Conservation (phyloP, 2,797 vertebrate genomes). For the Coendou prehensilis region DNA sequence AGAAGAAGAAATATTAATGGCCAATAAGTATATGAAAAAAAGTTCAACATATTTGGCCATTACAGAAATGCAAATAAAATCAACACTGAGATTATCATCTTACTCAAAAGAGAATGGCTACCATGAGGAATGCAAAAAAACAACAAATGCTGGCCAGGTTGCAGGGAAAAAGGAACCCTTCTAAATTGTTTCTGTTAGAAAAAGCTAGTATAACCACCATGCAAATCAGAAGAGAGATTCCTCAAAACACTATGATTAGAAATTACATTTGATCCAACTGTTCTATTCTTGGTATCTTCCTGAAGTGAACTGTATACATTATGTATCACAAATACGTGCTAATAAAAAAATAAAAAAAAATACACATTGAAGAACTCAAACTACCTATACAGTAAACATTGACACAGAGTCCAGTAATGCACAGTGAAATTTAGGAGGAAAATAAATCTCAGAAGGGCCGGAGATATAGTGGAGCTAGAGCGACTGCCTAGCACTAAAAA, state of each 20-base stretch:
- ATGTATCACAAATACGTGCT: not conserved
- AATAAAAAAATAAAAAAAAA: not conserved
- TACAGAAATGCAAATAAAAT: not conserved
- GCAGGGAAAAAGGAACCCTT: not conserved
- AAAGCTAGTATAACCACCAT: not conserved
- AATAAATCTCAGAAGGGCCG: not conserved
- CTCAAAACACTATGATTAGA: not conserved
- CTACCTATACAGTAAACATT: not conserved
- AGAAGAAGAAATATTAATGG: not conserved
- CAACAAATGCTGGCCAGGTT: not conserved
- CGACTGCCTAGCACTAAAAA: not conserved
- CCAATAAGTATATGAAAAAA: not conserved
- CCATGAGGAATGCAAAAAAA: not conserved
- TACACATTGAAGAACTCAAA: not conserved
- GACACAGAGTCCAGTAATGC: not conserved
- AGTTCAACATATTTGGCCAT: not conserved
- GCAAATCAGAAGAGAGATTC: not conserved
- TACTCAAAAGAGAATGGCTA: not conserved
- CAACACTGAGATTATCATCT: not conserved
- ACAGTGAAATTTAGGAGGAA: not conserved
- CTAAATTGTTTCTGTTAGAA: not conserved
- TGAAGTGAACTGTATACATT: not conserved
- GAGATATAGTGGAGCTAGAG: not conserved
- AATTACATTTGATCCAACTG: not conserved
- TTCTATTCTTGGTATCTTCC: not conserved